A percentile compares a stretch with the other conserved stretches of the same genome.
Conservation (phyloP, 2,888 invertebrate species). For the Drosophila limbata region DNA sequence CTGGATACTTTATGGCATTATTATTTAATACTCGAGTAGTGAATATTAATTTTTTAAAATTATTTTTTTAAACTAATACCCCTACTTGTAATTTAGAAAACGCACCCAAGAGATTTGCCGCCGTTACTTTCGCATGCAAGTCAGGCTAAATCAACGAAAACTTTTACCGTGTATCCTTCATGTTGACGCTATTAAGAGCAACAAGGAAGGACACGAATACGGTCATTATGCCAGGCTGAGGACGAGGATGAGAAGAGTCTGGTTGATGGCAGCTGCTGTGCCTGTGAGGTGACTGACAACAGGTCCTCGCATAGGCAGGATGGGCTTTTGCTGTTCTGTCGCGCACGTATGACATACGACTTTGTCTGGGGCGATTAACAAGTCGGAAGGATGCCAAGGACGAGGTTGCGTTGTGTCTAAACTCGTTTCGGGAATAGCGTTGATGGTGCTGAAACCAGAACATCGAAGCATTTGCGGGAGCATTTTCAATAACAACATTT, state of each 20-base stretch:
- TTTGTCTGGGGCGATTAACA: conserved; percentile 68
- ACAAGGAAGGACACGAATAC: conserved; percentile 27
- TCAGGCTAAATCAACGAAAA: conserved; percentile 40
- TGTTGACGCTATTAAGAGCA: conserved; percentile 40
- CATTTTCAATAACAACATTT: conserved; percentile 72
- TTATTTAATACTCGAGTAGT: too few relatives aligned
- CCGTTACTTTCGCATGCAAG: conserved; percentile 50
- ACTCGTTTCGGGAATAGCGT: conserved; percentile 21
- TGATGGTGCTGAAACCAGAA: conserved; percentile 11
- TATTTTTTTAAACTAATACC: background rate
- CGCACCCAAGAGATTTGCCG: conserved; percentile 1
- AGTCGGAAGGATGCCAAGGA: conserved; percentile 20
- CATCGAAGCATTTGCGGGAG: conserved; percentile 13
- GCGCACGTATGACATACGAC: conserved; percentile 60
- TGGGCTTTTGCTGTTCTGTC: conserved; percentile 41
- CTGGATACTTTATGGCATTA: too few relatives aligned
- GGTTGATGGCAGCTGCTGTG: conserved; percentile 9
- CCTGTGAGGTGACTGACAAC: conserved; percentile 30
- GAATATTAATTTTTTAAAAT: too few relatives aligned
- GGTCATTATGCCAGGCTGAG: conserved; percentile 5
- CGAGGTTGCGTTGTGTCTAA: conserved; percentile 17
- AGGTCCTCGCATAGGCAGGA: conserved; percentile 27
- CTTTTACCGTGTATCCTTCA: conserved; percentile 35
- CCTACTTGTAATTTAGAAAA: background rate
- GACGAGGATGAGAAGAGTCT: conserved; percentile 1